Percentiles rank a stretch among this genome's conserved stretches.
Evolutionary conservation across 2,797 vertebrate genomes (phyloP).

Genomic region (Sus cebifrons): DNA sequence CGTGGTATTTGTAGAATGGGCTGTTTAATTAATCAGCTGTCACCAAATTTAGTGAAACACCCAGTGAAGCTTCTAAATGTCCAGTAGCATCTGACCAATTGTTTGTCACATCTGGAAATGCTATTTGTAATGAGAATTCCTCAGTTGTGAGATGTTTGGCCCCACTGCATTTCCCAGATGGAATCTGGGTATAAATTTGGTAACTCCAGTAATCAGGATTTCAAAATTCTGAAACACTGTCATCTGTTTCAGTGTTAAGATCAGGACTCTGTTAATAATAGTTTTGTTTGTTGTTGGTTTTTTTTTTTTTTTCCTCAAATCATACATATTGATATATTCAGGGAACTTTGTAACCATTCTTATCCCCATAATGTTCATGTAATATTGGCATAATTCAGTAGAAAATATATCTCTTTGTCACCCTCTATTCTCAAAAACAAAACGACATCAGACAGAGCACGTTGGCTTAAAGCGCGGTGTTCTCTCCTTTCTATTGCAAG

Average conservation of each 20-base stretch:
- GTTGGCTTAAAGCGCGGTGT: not conserved
- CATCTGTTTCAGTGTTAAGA: not conserved
- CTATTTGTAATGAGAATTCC: not conserved
- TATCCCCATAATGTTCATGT: not conserved
- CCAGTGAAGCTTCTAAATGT: constrained; percentile 4
- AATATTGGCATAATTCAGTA: not conserved
- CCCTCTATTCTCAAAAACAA: not conserved
- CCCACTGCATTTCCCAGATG: not conserved
- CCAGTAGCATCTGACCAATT: not conserved
- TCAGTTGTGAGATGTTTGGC: not conserved
- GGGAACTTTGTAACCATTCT: not conserved
- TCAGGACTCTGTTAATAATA: constrained; percentile 7
- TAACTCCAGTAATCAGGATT: not conserved
- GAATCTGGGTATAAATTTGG: not conserved
- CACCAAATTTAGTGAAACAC: constrained; percentile 29
- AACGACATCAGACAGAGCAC: not conserved
- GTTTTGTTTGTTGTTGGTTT: constrained; percentile 7
- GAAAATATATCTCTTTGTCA: constrained; percentile 19
- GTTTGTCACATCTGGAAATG: not conserved
- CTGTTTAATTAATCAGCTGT: constrained; percentile 17
- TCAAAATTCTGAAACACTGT: not conserved
- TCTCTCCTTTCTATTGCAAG: not conserved
- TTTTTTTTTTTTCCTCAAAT: not conserved
- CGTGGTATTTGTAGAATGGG: not conserved
- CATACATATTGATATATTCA: not conserved